Evolutionary conservation across 2,888 invertebrate genomes (phyloP).

Genomic region (Deilephila elpenor): DNA sequence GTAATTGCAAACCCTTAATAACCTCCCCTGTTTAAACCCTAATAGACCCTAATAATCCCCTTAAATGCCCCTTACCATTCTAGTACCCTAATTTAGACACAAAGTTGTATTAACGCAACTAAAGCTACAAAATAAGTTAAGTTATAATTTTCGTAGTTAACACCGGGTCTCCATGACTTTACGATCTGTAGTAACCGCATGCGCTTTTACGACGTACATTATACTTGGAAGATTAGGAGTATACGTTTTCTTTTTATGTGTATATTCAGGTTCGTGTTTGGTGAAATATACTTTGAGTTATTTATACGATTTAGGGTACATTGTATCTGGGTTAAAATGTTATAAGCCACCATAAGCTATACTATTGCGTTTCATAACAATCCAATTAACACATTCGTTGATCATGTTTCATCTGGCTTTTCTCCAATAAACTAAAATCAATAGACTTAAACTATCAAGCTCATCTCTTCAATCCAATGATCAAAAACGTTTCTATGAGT

Average conservation of each 20-base stretch:
- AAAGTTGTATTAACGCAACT: slow-evolving; percentile 9
- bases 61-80: not conserved
- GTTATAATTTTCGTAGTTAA: slow-evolving; percentile 20
- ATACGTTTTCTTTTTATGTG: slow-evolving; percentile 3
- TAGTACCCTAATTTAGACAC: slow-evolving; percentile 8
- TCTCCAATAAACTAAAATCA: too few relatives aligned
- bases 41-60: not conserved
- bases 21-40: not conserved
- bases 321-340: too few relatives aligned
- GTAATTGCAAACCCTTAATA: not conserved
- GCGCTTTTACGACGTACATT: slow-evolving; percentile 14
- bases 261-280: not conserved
- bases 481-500: too few relatives aligned
- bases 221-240: not conserved
- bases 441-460: too few relatives aligned
- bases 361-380: too few relatives aligned
- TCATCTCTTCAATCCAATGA: too few relatives aligned
- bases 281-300: not conserved
- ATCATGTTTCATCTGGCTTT: too few relatives aligned
- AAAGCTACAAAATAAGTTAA: slow-evolving; percentile 25
- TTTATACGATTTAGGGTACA: not conserved
- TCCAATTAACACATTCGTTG: too few relatives aligned
- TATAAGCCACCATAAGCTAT: too few relatives aligned
- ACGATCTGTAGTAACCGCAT: slow-evolving; percentile 23
- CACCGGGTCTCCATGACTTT: slow-evolving; percentile 17